Conservation (phyloP, 2,888 invertebrate genomes). For the Euclidia mi region DNA sequence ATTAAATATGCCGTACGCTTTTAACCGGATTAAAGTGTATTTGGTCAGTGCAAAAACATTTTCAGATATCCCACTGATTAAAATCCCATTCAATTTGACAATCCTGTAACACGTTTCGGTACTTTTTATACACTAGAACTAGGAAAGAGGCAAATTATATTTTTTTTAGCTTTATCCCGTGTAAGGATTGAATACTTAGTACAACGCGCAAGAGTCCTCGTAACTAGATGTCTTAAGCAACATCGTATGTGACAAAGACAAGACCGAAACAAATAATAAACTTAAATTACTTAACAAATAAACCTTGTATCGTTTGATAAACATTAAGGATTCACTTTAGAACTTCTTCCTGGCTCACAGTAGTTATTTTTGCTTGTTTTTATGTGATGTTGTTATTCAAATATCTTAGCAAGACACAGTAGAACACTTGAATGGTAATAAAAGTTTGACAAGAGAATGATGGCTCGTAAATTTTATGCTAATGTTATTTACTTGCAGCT, state of each 20-base stretch:
- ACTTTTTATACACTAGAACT: too few relatives aligned
- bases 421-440: constrained; percentile 37
- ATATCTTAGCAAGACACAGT: constrained; percentile 42
- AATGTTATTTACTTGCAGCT: constrained; percentile 47
- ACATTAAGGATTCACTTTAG: constrained; percentile 37
- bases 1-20: too few relatives aligned
- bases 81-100: too few relatives aligned
- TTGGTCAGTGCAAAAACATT: too few relatives aligned
- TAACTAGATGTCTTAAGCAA: too few relatives aligned
- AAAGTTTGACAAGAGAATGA: constrained; percentile 50
- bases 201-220: background rate
- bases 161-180: background rate
- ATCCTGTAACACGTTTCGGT: too few relatives aligned
- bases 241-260: background rate
- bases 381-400: constrained; percentile 55
- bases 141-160: too few relatives aligned
- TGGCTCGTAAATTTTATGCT: constrained; percentile 53
- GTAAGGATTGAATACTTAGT: too few relatives aligned
- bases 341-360: constrained; percentile 29
- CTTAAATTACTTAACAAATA: too few relatives aligned
- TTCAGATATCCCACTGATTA: too few relatives aligned
- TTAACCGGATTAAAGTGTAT: too few relatives aligned
- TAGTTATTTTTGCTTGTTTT: constrained; percentile 44
- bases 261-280: constrained; percentile 15
- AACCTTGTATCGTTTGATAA: too few relatives aligned